Percentiles rank a stretch among this genome's conserved stretches.
These are phyloP conservation scores for Carterocephalus palaemon DNA, from an alignment of 2,888 invertebrate genomes.

Conservation along the genomic window DNA sequence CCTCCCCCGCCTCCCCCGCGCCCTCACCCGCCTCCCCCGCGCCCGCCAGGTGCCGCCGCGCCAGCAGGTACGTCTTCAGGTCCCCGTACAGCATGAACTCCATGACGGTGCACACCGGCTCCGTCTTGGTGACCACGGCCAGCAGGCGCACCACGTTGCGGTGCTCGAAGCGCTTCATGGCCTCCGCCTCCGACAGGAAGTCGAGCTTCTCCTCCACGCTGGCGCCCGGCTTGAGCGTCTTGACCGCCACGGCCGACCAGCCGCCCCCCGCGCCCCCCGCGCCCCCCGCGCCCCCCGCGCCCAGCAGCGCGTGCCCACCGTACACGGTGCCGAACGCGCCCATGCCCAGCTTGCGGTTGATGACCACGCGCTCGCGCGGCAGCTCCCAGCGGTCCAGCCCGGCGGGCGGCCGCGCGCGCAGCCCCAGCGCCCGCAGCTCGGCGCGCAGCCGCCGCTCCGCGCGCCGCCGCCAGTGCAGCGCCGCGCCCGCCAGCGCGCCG, in stretches of 20 bases:
- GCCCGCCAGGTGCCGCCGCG: conserved; percentile 88
- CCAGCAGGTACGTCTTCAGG: conserved; percentile 91
- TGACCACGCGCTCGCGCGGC: conserved; percentile 88
- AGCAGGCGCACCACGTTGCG: conserved; percentile 91
- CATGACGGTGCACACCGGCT: conserved; percentile 95
- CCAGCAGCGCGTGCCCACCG: conserved; percentile 90
- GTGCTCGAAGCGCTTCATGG: conserved; percentile 96
- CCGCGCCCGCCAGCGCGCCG: conserved; percentile 45
- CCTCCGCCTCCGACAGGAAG: conserved; percentile 94
- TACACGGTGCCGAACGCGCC: conserved; percentile 96
- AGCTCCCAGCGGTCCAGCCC: conserved; percentile 92
- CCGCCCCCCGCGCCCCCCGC: no score
- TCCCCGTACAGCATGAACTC: conserved; percentile 97
- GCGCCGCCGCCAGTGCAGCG: conserved; percentile 51
- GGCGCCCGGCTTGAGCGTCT: conserved; percentile 91
- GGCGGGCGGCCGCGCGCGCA: conserved; percentile 52
- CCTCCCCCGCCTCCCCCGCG: conserved; percentile 75
- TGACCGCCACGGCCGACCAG: conserved; percentile 93
- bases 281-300: conserved; percentile 82
- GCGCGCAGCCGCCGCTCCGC: conserved; percentile 54
- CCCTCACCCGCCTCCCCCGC: conserved; percentile 84
- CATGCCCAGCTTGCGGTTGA: conserved; percentile 91
- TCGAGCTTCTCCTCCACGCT: conserved; percentile 92
- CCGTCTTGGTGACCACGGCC: conserved; percentile 91
- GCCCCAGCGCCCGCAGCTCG: conserved; percentile 53